These are phyloP conservation scores for Drosophila kanapiae DNA, from an alignment of 1,140 invertebrate genomes.

Conservation along the genomic window DNA sequence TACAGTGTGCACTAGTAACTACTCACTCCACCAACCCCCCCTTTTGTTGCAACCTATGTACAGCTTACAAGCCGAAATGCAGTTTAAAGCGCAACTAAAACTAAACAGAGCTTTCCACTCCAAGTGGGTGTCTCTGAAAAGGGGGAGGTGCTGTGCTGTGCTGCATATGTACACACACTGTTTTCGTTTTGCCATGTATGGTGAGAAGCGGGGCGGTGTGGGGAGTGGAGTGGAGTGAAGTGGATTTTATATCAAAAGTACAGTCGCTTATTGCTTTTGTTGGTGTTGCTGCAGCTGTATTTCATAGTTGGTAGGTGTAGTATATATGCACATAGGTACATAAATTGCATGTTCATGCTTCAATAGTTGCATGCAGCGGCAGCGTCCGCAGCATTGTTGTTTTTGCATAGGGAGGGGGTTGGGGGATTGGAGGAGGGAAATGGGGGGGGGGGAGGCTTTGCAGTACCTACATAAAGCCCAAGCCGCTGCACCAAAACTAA, in stretches of 20 bases:
- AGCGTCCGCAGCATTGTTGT: constrained; percentile 51
- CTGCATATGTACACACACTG: constrained; percentile 39
- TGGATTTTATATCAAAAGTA: constrained; percentile 80
- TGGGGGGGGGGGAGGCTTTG: constrained; percentile 6
- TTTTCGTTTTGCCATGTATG: constrained; percentile 67
- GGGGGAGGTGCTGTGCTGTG: constrained; percentile 15
- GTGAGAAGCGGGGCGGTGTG: neutral
- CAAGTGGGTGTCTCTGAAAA: constrained; percentile 42
- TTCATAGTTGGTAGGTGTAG: constrained; percentile 64
- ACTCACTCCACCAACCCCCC: neutral
- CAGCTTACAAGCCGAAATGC: constrained; percentile 74
- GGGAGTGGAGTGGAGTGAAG: constrained; percentile 31
- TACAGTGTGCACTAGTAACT: neutral
- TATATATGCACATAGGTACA: constrained; percentile 50
- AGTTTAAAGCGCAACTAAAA: constrained; percentile 83
- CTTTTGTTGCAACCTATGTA: constrained; percentile 48
- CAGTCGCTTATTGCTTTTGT: constrained; percentile 62
- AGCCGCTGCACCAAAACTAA: constrained; percentile 64
- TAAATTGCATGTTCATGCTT: constrained; percentile 82
- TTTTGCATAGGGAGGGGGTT: constrained; percentile 2
- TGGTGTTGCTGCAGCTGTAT: constrained; percentile 73
- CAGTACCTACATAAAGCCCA: constrained; percentile 62
- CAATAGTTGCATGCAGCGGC: constrained; percentile 75
- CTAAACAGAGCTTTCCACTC: constrained; percentile 72
- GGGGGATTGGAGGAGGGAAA: neutral